Conservation (phyloP, 2,113 vertebrate genomes). For the Ifrita kowaldi region DNA sequence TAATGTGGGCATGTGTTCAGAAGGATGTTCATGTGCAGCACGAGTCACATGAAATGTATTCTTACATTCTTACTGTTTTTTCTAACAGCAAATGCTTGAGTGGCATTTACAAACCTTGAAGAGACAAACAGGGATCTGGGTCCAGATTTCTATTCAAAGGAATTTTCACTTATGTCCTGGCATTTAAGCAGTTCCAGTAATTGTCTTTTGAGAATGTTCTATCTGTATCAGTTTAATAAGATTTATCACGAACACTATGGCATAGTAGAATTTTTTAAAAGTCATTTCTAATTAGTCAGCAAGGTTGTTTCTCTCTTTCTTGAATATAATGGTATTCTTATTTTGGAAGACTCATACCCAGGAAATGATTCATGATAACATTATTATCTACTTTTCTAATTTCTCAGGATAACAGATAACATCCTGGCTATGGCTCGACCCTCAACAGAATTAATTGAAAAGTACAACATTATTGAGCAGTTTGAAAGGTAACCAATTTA, state of each 20-base stretch:
- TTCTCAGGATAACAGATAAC: conserved; percentile 89
- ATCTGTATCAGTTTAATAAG: not conserved
- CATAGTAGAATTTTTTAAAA: not conserved
- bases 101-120: not conserved
- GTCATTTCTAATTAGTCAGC: not conserved
- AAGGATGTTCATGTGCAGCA: not conserved
- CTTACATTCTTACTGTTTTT: not conserved
- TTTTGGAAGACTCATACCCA: not conserved
- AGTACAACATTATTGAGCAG: conserved; percentile 89
- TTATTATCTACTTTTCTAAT: not conserved
- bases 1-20: not conserved
- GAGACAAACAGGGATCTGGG: not conserved
- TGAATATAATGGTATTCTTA: not conserved
- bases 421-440: conserved; percentile 95
- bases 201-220: not conserved
- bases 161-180: not conserved
- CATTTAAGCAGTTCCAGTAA: not conserved
- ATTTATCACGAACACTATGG: not conserved
- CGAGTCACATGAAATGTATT: not conserved
- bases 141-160: not conserved
- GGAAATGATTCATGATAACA: not conserved
- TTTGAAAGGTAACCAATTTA: conserved; percentile 81
- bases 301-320: not conserved
- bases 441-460: conserved; percentile 91
- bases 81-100: not conserved